Percentiles rank a stretch among this genome's conserved stretches.
These are phyloP conservation scores for Alcis repandata DNA, from an alignment of 2,888 invertebrate species.

Conservation along the genomic window DNA sequence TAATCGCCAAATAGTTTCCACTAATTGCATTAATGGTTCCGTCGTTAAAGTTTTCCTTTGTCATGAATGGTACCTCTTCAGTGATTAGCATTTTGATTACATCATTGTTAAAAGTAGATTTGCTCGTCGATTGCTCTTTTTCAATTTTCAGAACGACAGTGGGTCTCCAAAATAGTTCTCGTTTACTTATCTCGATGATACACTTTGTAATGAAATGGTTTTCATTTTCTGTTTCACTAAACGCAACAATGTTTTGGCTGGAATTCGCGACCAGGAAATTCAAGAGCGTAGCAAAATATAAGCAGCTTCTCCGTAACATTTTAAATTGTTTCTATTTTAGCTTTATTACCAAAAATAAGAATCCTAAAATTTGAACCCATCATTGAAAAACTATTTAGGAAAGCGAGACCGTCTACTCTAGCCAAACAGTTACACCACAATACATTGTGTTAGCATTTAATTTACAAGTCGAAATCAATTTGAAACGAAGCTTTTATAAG, in stretches of 20 bases:
- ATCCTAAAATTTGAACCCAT: background rate
- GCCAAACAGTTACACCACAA: background rate
- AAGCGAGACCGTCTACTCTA: background rate
- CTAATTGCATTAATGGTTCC: constrained; percentile 33
- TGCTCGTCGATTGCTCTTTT: constrained; percentile 23
- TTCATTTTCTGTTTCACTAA: constrained; percentile 14
- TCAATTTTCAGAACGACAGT: constrained; percentile 47
- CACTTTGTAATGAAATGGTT: constrained; percentile 47
- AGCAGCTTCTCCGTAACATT: background rate
- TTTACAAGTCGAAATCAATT: background rate
- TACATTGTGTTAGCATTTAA: background rate
- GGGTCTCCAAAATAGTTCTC: constrained; percentile 45
- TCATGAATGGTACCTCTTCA: constrained; percentile 42
- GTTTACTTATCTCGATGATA: constrained; percentile 45
- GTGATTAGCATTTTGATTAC: constrained; percentile 44
- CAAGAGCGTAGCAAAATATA: constrained; percentile 14
- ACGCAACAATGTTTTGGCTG: constrained; percentile 17
- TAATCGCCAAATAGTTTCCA: constrained; percentile 45
- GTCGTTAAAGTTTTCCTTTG: constrained; percentile 10
- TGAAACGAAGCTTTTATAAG: constrained; percentile 3
- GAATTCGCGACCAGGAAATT: constrained; percentile 25
- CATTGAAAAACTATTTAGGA: background rate
- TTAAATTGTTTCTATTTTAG: background rate
- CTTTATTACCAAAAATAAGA: background rate
- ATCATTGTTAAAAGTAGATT: constrained; percentile 42